These are phyloP conservation scores for Thyatira batis DNA, from an alignment of 2,888 invertebrate species.

Conservation along the genomic window DNA sequence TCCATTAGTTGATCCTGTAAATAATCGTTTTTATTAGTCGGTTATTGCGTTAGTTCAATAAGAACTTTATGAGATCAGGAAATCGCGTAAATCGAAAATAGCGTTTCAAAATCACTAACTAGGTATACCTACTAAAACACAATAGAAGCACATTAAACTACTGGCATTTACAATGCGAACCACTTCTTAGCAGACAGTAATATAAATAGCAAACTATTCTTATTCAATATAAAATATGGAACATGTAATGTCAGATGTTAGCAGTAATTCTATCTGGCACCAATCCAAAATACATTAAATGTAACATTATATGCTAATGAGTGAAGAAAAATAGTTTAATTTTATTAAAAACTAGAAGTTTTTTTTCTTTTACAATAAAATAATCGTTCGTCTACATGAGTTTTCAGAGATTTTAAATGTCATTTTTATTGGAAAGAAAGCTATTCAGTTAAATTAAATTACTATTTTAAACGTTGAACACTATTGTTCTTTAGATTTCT, in stretches of 20 bases:
- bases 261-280: constrained; percentile 23
- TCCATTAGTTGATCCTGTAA: constrained; percentile 81
- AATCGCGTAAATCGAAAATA: no score
- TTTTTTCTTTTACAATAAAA: not conserved
- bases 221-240: constrained; percentile 1
- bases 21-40: not conserved
- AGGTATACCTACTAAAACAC: no score
- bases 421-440: not conserved
- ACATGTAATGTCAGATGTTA: constrained; percentile 4
- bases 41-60: no score
- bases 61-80: no score
- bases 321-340: not conserved
- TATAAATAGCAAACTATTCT: not conserved
- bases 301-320: not conserved
- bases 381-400: not conserved
- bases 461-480: no score
- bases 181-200: not conserved
- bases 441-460: not conserved
- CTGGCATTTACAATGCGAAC: not conserved
- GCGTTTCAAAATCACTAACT: no score
- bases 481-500: not conserved
- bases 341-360: not conserved
- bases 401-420: not conserved
- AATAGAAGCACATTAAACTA: not conserved
- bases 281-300: constrained; percentile 20